Conservation (phyloP, 92 coral and sea anemone species). For the Palythoa heliodiscus region DNA sequence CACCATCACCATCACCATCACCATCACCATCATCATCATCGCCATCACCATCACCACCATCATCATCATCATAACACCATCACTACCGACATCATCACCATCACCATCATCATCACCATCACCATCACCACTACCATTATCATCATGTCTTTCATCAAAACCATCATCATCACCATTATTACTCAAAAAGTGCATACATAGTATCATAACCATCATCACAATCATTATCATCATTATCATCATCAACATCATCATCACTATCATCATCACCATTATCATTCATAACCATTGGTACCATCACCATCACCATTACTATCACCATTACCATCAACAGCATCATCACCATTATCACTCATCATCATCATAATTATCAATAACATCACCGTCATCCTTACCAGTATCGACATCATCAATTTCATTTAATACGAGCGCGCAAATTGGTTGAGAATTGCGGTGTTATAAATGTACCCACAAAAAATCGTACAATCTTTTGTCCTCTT, state of each 20-base stretch:
- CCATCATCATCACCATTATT: neutral
- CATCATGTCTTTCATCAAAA: too few relatives aligned
- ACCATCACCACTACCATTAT: neutral
- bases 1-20: neutral
- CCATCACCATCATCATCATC: neutral
- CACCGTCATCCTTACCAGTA: too few relatives aligned
- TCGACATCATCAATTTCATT: too few relatives aligned
- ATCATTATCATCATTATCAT: neutral
- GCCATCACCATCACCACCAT: neutral
- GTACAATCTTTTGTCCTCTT: too few relatives aligned
- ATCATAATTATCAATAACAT: too few relatives aligned
- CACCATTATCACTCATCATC: too few relatives aligned
- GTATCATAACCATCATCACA: neutral
- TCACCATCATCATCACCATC: neutral
- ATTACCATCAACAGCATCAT: too few relatives aligned
- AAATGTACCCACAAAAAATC: too few relatives aligned
- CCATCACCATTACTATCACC: neutral
- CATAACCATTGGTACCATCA: too few relatives aligned
- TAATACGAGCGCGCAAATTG: too few relatives aligned
- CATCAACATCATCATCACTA: neutral
- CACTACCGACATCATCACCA: neutral
- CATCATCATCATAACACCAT: neutral
- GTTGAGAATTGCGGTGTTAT: too few relatives aligned
- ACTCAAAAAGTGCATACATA: too few relatives aligned
- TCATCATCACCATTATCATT: neutral